Evolutionary conservation across 2,113 vertebrate genomes (phyloP).

Genomic region (Bagarius yarrelli): DNA sequence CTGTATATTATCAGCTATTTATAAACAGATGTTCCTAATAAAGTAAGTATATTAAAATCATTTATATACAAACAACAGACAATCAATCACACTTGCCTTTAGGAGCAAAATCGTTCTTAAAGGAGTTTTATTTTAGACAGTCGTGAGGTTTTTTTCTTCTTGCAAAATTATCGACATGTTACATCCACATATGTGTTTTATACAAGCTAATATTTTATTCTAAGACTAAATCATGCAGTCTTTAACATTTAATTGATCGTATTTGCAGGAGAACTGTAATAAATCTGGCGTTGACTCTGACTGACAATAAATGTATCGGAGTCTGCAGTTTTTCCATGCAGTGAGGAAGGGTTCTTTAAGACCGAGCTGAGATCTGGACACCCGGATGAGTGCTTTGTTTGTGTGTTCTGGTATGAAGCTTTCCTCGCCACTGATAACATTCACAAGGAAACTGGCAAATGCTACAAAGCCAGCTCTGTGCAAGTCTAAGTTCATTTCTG

Average conservation of each 20-base stretch:
- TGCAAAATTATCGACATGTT: too few species aligned
- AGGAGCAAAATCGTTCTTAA: not conserved
- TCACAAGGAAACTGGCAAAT: slow-evolving; percentile 30
- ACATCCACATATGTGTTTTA: too few species aligned
- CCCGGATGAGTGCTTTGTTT: slow-evolving; percentile 27
- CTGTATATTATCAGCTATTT: not conserved
- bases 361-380: not conserved
- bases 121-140: not conserved
- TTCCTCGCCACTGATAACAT: slow-evolving; percentile 34
- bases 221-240: too few species aligned
- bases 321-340: not conserved
- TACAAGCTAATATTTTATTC: too few species aligned
- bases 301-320: not conserved
- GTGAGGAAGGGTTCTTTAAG: not conserved
- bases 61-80: not conserved
- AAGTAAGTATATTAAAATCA: not conserved
- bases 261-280: not conserved
- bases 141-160: too few species aligned
- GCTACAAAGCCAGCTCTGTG: slow-evolving; percentile 30
- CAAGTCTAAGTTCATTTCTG: slow-evolving; percentile 25
- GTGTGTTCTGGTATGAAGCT: slow-evolving; percentile 28
- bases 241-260: not conserved
- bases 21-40: not conserved
- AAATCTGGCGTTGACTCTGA: not conserved
- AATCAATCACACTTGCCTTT: not conserved